Evolutionary conservation across 2,888 invertebrate genomes (phyloP), one percentile per base, ranked within the genome.

Genomic region (Nomada hirtipes): DNA sequence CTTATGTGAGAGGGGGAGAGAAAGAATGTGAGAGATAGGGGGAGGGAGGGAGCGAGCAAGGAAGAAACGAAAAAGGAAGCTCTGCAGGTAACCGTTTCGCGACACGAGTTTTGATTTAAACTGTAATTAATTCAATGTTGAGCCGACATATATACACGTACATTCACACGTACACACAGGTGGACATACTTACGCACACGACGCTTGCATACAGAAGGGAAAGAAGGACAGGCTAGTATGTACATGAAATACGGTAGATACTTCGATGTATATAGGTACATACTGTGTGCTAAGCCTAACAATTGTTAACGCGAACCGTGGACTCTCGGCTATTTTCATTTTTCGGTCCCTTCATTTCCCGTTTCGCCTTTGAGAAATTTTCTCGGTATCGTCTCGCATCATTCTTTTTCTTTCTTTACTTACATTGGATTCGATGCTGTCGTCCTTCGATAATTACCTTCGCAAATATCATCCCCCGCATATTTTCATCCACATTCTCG

Each of bases 241-340:
- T 82, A 70, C 70, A 79, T 59, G 65, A 47, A 80, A 83, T 75
- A 84, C 76, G 72, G 74, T 87, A 88, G 71, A 85, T 87, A 89
- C 84, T 89, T 89, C 29, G 79, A 87, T 89, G 88, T 89, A 86
- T 72, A 87, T 87, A 26, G 26, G 26, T 26, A 26, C 26, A 26
- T 87, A 70, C 64, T 89, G 91, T 87, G 84, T 70, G 79, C 64
- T 90, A 91, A 89, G 85, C 85, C 70, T 86, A 87, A 85, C 85
- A 71, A 82, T 85, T 74, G 74, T 68, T 81, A 83, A 83, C 79
- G 74, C 70, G 84, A 87, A 82, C 72, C 63, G 50, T 79, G 79
- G 76, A 80, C 36, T 57, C 23, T 63, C 64, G 78, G 76, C 18
- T 36, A 65, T 73, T 71, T 77, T 59, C 76, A 57, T 44, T 36